Conservation (phyloP, 2,113 vertebrate genomes). For the Garra rufa region DNA sequence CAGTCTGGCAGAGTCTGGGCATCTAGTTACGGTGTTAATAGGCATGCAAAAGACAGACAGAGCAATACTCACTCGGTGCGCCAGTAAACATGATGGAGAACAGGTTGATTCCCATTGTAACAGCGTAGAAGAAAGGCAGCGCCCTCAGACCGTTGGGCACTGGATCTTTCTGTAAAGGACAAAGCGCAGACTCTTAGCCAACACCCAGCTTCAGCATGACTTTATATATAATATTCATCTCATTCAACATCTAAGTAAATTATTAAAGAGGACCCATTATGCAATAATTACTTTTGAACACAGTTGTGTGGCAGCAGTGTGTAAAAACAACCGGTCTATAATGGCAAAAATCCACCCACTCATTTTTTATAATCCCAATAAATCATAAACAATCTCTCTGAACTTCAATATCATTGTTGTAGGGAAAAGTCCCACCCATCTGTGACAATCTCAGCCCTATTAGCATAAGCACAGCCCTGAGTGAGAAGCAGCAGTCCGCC, state of each 20-base stretch:
- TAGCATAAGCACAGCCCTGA: too few species aligned
- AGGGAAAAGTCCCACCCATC: too few species aligned
- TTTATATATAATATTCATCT: neutral
- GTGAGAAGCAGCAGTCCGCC: too few species aligned
- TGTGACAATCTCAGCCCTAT: too few species aligned
- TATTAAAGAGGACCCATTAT: neutral
- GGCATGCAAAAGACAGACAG: slow-evolving; percentile 58
- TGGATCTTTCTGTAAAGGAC: slow-evolving; percentile 82
- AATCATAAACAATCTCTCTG: too few species aligned
- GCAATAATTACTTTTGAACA: too few species aligned
- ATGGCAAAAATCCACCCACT: too few species aligned
- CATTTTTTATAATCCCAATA: too few species aligned
- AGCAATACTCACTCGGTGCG: slow-evolving; percentile 87
- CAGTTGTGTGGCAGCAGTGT: too few species aligned
- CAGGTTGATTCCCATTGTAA: slow-evolving; percentile 92
- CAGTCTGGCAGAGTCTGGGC: slow-evolving; percentile 69
- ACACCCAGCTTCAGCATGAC: neutral
- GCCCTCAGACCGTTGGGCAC: slow-evolving; percentile 93
- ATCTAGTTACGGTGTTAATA: slow-evolving; percentile 67
- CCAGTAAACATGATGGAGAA: slow-evolving; percentile 96
- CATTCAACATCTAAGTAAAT: neutral
- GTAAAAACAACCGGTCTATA: too few species aligned
- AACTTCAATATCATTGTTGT: too few species aligned
- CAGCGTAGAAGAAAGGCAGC: slow-evolving; percentile 92
- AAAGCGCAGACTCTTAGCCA: slow-evolving; percentile 6